These are phyloP conservation scores for Nephila pilipes DNA, from an alignment of 1,140 invertebrate species.

Conservation along the genomic window DNA sequence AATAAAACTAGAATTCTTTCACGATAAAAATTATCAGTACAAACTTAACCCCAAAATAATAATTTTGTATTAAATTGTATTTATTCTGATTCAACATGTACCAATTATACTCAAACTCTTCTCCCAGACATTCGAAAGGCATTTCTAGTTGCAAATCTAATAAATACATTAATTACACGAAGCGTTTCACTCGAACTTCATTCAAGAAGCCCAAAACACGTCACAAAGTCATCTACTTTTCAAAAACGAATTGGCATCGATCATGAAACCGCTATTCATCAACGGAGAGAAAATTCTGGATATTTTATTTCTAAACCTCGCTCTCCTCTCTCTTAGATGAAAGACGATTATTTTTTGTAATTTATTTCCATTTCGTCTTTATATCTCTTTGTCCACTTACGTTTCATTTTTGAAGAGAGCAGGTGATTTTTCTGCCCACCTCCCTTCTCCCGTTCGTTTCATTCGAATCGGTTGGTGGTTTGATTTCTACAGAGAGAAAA, in stretches of 20 bases:
- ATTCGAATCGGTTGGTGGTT: background rate
- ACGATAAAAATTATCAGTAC: no score
- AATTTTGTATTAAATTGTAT: no score
- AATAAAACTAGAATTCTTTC: no score
- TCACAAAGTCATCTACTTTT: background rate
- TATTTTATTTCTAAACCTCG: background rate
- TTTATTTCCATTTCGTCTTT: background rate
- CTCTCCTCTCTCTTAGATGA: background rate
- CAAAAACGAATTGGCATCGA: background rate
- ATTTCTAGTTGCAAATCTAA: background rate
- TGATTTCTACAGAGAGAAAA: background rate
- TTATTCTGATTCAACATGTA: no score
- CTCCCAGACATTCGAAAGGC: background rate
- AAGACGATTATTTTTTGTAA: background rate
- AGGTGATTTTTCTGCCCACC: background rate
- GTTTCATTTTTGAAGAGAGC: constrained; percentile 27
- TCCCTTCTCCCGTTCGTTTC: background rate
- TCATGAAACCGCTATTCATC: background rate
- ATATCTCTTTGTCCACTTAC: background rate
- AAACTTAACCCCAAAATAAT: no score
- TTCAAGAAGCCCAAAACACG: background rate
- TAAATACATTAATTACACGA: background rate
- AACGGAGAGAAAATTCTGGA: background rate
- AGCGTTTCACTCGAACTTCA: background rate
- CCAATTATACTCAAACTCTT: background rate